Base-by-base conservation (phyloP, 1,140 invertebrate genomes). In the Prorops nasuta region DNA sequence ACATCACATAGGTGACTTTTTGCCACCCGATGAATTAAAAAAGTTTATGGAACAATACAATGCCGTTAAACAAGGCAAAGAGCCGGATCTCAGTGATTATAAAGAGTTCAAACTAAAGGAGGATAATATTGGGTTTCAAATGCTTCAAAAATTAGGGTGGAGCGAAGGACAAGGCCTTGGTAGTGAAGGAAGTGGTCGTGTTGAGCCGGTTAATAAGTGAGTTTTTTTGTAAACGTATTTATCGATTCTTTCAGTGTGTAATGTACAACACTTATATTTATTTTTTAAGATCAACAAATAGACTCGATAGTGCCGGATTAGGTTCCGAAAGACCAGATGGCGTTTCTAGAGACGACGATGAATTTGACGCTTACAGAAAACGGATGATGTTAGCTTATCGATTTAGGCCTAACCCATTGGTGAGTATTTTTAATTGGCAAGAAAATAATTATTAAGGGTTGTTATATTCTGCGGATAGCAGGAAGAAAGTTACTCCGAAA, bases 381-480 rank as follows among this genome's bases (percentile, higher is more conserved):
- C 80, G 95, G 47, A 98, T 98, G 95, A 98, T 98, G 94, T 79
- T 97, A 20, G 94, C 95, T 8, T 98, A 98, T 67, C 83, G 94
- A 71, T 98, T 98, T 79, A 83, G 95, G 70, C 95, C 95, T 16
- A 98, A 98, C 82, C 95, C 95, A 36, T 79, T 98, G 82, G 94
- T 96, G 78, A 84, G 78, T 78, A 51, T 40, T 6, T 22, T n/a
- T 9, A 35, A 37, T 43, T n/a, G 17, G 7, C n/a, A 48, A 21
- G 34, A 24, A 45, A 35, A 31, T 42, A 47, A 20, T 51, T 45
- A 14, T 42, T 56, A 9, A 20, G 6, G 41, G 22, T 46, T 38
- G 7, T 35, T 44, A 9, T 37, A 55, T 34, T 45, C 48, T 44
- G 3, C 31, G 21, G 53, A 53, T 53, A 52, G 42, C 12, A 17